Evolutionary conservation across 1,140 invertebrate genomes (phyloP), one percentile per base, ranked within the genome.

Genomic region (Pseudomyrmex concolor): DNA sequence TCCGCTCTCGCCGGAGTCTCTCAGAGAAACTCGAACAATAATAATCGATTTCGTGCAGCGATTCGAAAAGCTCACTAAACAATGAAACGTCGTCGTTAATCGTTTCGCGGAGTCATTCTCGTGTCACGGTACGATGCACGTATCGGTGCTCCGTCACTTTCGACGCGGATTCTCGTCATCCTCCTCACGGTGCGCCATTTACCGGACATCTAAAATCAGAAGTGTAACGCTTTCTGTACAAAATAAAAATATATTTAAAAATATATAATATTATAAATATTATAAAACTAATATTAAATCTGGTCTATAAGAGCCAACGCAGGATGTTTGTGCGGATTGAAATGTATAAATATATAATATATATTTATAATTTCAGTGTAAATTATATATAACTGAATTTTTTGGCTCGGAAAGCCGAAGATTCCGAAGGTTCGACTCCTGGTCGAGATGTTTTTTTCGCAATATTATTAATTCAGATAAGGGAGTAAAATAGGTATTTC

Each of bases 121-220:
- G 55, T 34, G 15, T 78, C 51, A 67, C 74, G 34, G 43, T 48
- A 74, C 48, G 48, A 12, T 25, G 45, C 25, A n/a, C 34, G 50
- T 22, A 34, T 34, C 34, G 34, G 5, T 34, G 34, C 34, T 57
- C 10, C 13, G 13, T 19, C 22, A 7, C 48, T 78, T 51, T 68
- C 63, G n/a, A 68, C 34, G 34, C 51, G 68, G 19, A 34, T 57
- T 70, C 45, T 80, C 70, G 22, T 70, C 76, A 80, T 70, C 51
- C 34, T 78, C 43, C 34, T 70, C 50, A 80, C n/a, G 50, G 64
- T n/a, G 15, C 54, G 43, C 54, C 51, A 43, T 48, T 80, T 25
- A 13, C 76, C 76, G 76, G 54, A 59, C 9, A 80, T 22, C 76
- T 80, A 19, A 1, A 70, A 70, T 48, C 76, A 70, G 43, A 80